Base-by-base conservation (phyloP, 1,140 invertebrate genomes). In the Phthorimaea operculella region DNA sequence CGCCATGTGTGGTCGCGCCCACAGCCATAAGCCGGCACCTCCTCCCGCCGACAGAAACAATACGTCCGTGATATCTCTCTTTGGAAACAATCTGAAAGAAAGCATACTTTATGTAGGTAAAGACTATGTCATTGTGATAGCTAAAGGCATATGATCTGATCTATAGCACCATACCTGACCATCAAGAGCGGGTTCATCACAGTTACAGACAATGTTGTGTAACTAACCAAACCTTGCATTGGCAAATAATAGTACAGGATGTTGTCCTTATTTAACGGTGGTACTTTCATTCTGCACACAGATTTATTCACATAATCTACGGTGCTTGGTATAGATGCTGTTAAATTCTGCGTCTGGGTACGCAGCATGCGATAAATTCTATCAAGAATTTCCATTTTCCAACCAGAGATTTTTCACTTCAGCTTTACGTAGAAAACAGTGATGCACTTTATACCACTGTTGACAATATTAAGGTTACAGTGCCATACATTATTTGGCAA, bases 151-250 rank as follows among this genome's bases (percentile, higher is more conserved):
- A 39, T 39, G 3, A n/a, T 34, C 6, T 39, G n/a, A 39, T n/a
- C 36, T 5, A 39, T 39, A 39, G 1, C 8, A 39, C 3, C 65
- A 55, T 68, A 86, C 85, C 85, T 83, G 57, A 83, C 72, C 74
- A 86, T 78, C 54, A 86, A 59, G 64, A 79, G 76, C 12, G 85
- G 85, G 52, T 86, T 83, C 83, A 85, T 86, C 45, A 86, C 83
- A 74, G 76, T 77, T n/a, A 86, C 63, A 55, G 85, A 85, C 51
- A 86, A 71, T 42, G 81, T 80, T 79, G 83, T 83, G 68, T 86
- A 86, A 78, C 81, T 80, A 58, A 79, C 71, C 45, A 86, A 63
- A 21, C 84, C 84, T 80, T 86, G 84, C 52, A 86, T 59, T 51
- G 84, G 84, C 64, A 85, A 69, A 75, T 85, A 86, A 67, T 85